Conservation (phyloP, 2,888 invertebrate species). For the Oscheius sp. region DNA sequence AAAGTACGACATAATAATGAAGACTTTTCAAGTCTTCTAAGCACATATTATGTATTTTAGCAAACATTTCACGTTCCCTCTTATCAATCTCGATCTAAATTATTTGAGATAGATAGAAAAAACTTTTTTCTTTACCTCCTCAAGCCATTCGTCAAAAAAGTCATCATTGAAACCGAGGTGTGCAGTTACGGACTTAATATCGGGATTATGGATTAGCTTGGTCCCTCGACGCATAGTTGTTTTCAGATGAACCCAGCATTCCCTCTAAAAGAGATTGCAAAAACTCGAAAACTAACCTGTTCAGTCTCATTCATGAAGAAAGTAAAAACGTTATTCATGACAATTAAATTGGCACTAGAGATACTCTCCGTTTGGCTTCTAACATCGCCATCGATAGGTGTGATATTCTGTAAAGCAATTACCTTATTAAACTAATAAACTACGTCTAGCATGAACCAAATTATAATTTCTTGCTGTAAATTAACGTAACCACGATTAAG, state of each 20-base stretch:
- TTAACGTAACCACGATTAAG: conserved; percentile 78
- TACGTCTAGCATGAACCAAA: conserved; percentile 36
- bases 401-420: conserved; percentile 36
- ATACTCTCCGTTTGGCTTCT: conserved; percentile 75
- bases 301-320: conserved; percentile 77
- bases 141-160: conserved; percentile 57
- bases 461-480: conserved; percentile 73
- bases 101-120: too few relatives aligned
- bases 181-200: conserved; percentile 44
- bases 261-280: conserved; percentile 32
- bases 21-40: too few relatives aligned
- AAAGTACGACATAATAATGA: too few relatives aligned
- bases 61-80: too few relatives aligned
- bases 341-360: conserved; percentile 75
- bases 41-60: too few relatives aligned
- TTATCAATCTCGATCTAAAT: too few relatives aligned
- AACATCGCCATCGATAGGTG: too few relatives aligned
- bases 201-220: conserved; percentile 57
- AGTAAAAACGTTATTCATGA: conserved; percentile 80
- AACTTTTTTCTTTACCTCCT: too few relatives aligned
- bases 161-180: conserved; percentile 56
- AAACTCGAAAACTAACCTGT: conserved; percentile 72
- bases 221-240: conserved; percentile 43
- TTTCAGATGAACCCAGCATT: conserved; percentile 53
- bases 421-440: not conserved